Evolutionary conservation across 2,797 vertebrate species (phyloP).

Genomic region (Manis javanica): DNA sequence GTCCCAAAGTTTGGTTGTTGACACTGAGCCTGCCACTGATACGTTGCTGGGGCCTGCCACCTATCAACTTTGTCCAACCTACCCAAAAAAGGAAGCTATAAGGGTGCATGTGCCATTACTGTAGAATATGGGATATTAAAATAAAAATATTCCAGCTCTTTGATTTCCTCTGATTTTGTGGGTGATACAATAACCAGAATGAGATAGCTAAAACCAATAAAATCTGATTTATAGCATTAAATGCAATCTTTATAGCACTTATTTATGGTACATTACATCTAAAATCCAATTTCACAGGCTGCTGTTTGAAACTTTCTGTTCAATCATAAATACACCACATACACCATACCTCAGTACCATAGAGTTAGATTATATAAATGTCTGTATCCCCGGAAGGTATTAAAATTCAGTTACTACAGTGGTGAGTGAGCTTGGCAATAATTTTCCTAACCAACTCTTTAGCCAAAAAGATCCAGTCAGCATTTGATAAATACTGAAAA

Average conservation of each 20-base stretch:
- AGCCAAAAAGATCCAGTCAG: slow-evolving; percentile 83
- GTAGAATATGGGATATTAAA: slow-evolving; percentile 88
- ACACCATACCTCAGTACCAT: slow-evolving; percentile 86
- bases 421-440: slow-evolving; percentile 85
- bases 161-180: slow-evolving; percentile 90
- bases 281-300: slow-evolving; percentile 92
- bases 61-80: slow-evolving; percentile 83
- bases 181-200: slow-evolving; percentile 91
- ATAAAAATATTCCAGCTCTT: slow-evolving; percentile 90
- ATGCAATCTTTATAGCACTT: slow-evolving; percentile 91
- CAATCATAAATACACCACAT: slow-evolving; percentile 90
- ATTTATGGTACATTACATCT: slow-evolving; percentile 92
- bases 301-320: slow-evolving; percentile 91
- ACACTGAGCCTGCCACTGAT: slow-evolving; percentile 79
- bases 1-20: slow-evolving; percentile 73
- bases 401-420: slow-evolving; percentile 84
- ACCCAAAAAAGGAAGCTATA: slow-evolving; percentile 83
- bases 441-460: slow-evolving; percentile 85
- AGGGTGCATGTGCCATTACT: slow-evolving; percentile 85
- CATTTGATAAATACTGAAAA: slow-evolving; percentile 83
- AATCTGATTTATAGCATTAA: slow-evolving; percentile 91
- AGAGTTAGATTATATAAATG: slow-evolving; percentile 88
- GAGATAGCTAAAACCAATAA: slow-evolving; percentile 91
- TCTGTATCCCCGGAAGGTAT: slow-evolving; percentile 84
- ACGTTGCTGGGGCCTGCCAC: slow-evolving; percentile 70